These are phyloP conservation scores for Drosophila auraria DNA, from an alignment of 1,140 invertebrate species.

Conservation along the genomic window DNA sequence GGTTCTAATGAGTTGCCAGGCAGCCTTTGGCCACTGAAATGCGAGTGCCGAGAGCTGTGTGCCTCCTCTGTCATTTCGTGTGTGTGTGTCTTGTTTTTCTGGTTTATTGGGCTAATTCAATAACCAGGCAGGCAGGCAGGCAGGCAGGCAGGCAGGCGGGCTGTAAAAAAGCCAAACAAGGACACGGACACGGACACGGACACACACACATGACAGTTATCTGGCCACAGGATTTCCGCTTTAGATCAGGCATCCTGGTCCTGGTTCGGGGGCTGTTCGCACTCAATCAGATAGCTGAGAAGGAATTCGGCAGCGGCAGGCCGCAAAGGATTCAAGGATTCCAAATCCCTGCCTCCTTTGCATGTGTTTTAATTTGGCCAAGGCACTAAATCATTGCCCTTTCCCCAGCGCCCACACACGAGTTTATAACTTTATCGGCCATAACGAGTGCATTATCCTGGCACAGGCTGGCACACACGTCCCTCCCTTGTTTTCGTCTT, in stretches of 20 bases:
- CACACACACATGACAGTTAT: slow-evolving; percentile 68
- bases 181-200: slow-evolving; percentile 17
- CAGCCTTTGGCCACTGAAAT: slow-evolving; percentile 69
- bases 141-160: slow-evolving; percentile 16
- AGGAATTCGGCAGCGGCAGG: slow-evolving; percentile 65
- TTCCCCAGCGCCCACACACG: slow-evolving; percentile 21
- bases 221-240: slow-evolving; percentile 84
- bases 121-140: slow-evolving; percentile 77
- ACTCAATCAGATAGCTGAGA: slow-evolving; percentile 80
- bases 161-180: slow-evolving; percentile 44
- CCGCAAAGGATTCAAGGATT: slow-evolving; percentile 29
- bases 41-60: slow-evolving; percentile 61
- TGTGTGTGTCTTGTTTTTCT: slow-evolving; percentile 82
- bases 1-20: slow-evolving; percentile 79
- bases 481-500: slow-evolving; percentile 33
- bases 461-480: slow-evolving; percentile 72
- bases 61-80: slow-evolving; percentile 60
- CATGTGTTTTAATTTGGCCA: slow-evolving; percentile 63
- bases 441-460: slow-evolving; percentile 83
- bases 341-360: slow-evolving; percentile 14
- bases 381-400: slow-evolving; percentile 76
- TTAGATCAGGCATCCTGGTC: slow-evolving; percentile 65
- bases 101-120: slow-evolving; percentile 85
- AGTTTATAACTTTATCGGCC: slow-evolving; percentile 82
- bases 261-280: slow-evolving; percentile 65